A percentile compares a stretch with the other conserved stretches of the same genome.
These are phyloP conservation scores for Ferrisia virgata DNA, from an alignment of 2,888 invertebrate genomes.

Conservation along the genomic window DNA sequence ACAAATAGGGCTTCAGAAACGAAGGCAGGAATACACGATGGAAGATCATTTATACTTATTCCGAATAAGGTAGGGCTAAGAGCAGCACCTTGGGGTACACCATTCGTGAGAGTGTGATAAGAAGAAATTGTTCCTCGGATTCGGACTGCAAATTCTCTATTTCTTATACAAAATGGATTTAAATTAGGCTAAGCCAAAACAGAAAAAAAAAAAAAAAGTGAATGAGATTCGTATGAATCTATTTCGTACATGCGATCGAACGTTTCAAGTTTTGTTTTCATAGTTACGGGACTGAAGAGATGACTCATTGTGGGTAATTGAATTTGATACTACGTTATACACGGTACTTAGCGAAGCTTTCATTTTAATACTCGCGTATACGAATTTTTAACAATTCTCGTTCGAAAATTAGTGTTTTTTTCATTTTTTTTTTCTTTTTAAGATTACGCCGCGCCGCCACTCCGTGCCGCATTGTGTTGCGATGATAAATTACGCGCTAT, in stretches of 20 bases:
- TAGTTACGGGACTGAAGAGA: constrained; percentile 23
- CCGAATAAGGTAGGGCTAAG: no score
- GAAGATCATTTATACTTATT: no score
- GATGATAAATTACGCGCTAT: not conserved
- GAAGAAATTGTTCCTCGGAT: no score
- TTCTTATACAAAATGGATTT: not conserved
- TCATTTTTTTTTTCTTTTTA: not conserved
- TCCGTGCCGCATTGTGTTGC: not conserved
- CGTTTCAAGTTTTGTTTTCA: not conserved
- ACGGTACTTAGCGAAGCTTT: not conserved
- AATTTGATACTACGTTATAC: not conserved
- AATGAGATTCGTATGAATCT: not conserved
- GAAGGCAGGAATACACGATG: no score
- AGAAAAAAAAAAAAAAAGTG: not conserved
- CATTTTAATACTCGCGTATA: not conserved
- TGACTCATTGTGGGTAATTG: not conserved
- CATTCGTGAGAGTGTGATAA: no score
- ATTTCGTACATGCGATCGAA: not conserved
- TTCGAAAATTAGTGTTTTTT: not conserved
- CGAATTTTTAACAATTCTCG: not conserved
- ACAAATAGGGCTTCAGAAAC: no score
- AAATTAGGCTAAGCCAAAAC: not conserved
- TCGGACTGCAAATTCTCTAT: no score
- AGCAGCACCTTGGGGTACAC: no score
- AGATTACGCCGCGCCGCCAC: not conserved